Base-by-base conservation (phyloP, 2,113 vertebrate genomes). In the Anthoscopus minutus region DNA sequence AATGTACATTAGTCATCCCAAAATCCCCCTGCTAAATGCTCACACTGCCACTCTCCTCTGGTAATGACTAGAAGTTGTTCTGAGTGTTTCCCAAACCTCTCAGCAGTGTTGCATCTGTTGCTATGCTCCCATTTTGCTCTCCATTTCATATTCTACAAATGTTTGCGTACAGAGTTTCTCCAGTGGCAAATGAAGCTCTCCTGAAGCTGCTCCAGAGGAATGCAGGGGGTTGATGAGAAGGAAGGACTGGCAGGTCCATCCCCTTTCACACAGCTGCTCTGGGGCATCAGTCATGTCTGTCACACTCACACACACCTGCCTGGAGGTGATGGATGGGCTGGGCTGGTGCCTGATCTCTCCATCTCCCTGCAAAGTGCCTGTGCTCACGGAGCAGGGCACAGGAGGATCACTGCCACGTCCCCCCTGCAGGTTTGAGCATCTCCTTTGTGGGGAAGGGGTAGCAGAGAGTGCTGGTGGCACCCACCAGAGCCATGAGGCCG, bases 401-500 rank as follows among this genome's bases (percentile, higher is more conserved):
- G n/a, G 16, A 88, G 35, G 38, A 20, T 17, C 22, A 11, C 3
- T 78, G 71, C 42, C 35, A 14, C 0, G 5, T 25, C 16, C 61
- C 14, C 23, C 71, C 30, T 9, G 47, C 23, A 42, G 56, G 35
- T 25, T 87, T 58, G 10, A 24, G 42, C 33, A 58, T 31, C 57
- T 85, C 28, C 31, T 88, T 61, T 27, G 47, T 15, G 44, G 33
- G 33, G 31, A 11, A 14, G 47, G n/a, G 58, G n/a, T 33, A 15
- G 50, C 40, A 42, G 33, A 62, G 28, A 28, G 58, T 17, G 9
- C 44, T 21, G 31, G 28, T n/a, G 64, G 12, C 3, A 10, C 21
- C 18, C 45, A 45, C 13, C 53, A 28, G 51, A 82, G 56, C 4
- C 5, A 5, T 0, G 5, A 24, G 30, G 15, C 27, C 0, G 0